Evolutionary conservation across 2,113 vertebrate species (phyloP).

Genomic region (Fulica atra): DNA sequence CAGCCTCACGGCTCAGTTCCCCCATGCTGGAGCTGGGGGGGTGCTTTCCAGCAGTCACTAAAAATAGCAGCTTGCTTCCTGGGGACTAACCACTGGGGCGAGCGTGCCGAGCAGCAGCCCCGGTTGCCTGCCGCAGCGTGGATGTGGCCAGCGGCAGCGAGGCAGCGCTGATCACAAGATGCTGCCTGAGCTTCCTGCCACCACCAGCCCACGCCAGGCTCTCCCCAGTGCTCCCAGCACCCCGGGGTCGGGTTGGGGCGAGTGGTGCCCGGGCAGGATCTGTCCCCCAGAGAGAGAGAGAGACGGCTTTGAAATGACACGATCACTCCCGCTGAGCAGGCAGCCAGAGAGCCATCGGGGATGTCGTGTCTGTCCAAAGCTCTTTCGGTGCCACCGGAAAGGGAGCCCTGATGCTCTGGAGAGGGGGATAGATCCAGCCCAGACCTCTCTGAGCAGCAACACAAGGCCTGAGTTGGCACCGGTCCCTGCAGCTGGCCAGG

Average conservation of each 20-base stretch:
- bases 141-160: neutral
- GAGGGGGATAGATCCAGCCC: neutral
- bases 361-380: conserved; percentile 95
- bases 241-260: rapidly evolving
- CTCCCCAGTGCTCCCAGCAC: no score
- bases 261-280: neutral
- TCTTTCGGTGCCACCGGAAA: conserved; percentile 65
- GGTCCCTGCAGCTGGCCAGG: rapidly evolving
- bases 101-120: neutral
- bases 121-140: neutral
- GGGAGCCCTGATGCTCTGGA: rapidly evolving
- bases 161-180: neutral
- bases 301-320: conserved; percentile 94
- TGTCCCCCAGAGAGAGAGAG: neutral
- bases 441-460: neutral
- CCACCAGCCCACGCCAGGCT: rapidly evolving
- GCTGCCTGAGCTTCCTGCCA: neutral
- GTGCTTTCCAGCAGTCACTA: neutral
- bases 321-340: conserved; percentile 98
- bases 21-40: rapidly evolving
- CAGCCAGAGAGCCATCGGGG: conserved; percentile 87
- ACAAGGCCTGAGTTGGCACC: rapidly evolving
- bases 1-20: neutral
- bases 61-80: conserved; percentile 68
- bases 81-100: conserved; percentile 7